Base-by-base conservation (phyloP, 2,797 vertebrate species). In the Scolopax rusticola region DNA sequence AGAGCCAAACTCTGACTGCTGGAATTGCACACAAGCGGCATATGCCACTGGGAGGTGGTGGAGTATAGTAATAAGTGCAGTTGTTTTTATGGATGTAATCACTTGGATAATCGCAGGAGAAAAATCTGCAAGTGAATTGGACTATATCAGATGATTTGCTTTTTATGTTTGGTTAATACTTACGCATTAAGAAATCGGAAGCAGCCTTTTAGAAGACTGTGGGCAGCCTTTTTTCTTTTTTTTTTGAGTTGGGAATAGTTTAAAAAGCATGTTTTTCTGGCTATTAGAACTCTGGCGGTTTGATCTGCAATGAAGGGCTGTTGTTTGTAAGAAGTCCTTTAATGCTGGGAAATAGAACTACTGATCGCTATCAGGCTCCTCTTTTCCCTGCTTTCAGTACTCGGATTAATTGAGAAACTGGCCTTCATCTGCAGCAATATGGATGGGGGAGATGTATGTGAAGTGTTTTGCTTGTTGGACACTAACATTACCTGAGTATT, bases 31-130 rank as follows among this genome's bases (percentile, higher is more conserved):
- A 21, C 68, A 51, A 76, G 60, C 96, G 88, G 4, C 78, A 2
- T 81, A 33, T 94, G 91, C 86, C 96, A 8, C 74, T 96, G 90
- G 97, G 93, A 95, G 95, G 96, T 96, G 95, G 92, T 96, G 95
- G 86, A 89, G 96, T 94, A 85, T 95, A 94, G 90, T 61, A 91
- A 69, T 67, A 87, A 85, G 51, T 71, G 79, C 91, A 71, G 71
- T 93, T 93, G 91, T 56, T 91, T 85, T 81, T 25, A 24, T 84
- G 63, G 25, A 2, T 86, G 38, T 77, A 73, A 91, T 84, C 81
- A 19, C 56, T 87, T 27, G 88, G 90, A 30, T 89, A 60, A 85
- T 71, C 77, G 1, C 56, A 24, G 86, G 68, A 50, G 68, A 50
- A 91, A 91, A 84, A 88, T 60, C 84, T 71, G 91, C 78, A 45